Evolutionary conservation across 1,140 invertebrate genomes (phyloP), one percentile per base, ranked within the genome.

Genomic region (Neomicropteryx cornuta): DNA sequence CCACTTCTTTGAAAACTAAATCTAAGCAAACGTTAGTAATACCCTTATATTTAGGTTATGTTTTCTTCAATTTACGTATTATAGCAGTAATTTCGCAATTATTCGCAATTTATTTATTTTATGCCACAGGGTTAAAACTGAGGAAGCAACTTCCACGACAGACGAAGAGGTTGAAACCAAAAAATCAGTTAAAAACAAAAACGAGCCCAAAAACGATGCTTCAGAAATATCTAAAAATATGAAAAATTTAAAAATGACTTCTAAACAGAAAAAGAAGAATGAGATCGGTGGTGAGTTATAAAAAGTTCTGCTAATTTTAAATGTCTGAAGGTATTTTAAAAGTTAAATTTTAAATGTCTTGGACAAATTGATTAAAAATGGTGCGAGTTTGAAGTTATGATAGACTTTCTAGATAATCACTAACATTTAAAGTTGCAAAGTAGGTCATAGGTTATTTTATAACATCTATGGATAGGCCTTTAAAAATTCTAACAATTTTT

Each of bases 131-230:
- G 54, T 64, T 35, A 65, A 70, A 6, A 64, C 68, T 21, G 67
- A 70, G 44, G 59, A 66, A 46, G 52, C 53, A 24, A 56, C 53
- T 53, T 53, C 56, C 43, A 60, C 45, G 48, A 53, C 64, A 42
- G 61, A 62, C 51, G 64, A 68, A 47, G 50, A 61, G 30, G 52
- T 62, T 34, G 58, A 64, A 42, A 68, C 65, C 41, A 62, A 57
- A 50, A 42, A 49, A 13, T 72, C 72, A 47, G 43, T 62, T 27
- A 66, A 64, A 30, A 72, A 72, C 43, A 77, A 75, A 42, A 73
- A 68, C 43, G 56, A 58, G 10, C 45, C 51, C 23, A 58, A 63
- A 42, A 50, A 61, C 38, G 62, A 64, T 50, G 46, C 62, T 4
- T 59, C 60, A 20, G 63, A 69, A 45, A 68, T 66, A 56, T 65